Evolutionary conservation across 1,140 invertebrate species (phyloP).

Genomic region (Uloborus diversus): DNA sequence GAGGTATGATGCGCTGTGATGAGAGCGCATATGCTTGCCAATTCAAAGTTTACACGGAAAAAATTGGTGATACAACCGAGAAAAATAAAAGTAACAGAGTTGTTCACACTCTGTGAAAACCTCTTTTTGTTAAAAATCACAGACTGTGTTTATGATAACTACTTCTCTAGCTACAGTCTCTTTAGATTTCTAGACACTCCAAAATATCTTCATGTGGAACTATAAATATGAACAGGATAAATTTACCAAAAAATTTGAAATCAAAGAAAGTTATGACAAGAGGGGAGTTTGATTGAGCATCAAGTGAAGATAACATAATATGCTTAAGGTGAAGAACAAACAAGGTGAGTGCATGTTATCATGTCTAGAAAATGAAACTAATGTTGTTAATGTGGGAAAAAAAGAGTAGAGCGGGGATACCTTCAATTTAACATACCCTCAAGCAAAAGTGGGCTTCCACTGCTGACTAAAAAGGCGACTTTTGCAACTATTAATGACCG

Average conservation of each 20-base stretch:
- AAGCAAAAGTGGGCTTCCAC: constrained; percentile 60
- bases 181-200: background rate
- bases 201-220: background rate
- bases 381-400: background rate
- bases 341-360: constrained; percentile 52
- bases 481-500: too few relatives aligned
- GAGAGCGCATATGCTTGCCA: constrained; percentile 47
- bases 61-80: constrained; percentile 35
- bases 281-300: background rate
- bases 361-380: constrained; percentile 12
- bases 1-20: constrained; percentile 53
- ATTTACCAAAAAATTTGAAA: background rate
- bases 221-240: background rate
- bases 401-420: constrained; percentile 38
- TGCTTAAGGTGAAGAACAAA: constrained; percentile 30
- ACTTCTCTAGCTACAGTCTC: background rate
- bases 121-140: background rate
- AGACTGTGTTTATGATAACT: background rate
- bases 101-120: background rate
- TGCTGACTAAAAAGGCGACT: too few relatives aligned
- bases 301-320: background rate
- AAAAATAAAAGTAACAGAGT: constrained; percentile 3
- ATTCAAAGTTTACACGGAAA: constrained; percentile 50
- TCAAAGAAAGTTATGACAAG: background rate
- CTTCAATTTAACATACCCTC: constrained; percentile 59